Conservation (phyloP, 2,888 invertebrate genomes). For the Hirtodrosophila duncani region DNA sequence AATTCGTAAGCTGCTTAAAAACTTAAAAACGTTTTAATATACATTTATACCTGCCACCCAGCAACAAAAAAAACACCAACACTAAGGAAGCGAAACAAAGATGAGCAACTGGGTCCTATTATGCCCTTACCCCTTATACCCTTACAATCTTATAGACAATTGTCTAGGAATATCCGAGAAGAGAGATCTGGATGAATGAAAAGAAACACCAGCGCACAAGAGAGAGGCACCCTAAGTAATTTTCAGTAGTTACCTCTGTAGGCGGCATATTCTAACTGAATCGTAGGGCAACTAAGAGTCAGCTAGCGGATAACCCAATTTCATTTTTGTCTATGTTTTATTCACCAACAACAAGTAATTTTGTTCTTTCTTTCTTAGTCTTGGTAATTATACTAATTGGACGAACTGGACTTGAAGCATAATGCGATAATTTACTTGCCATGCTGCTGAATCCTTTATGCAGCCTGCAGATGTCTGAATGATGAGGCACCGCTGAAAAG, state of each 20-base stretch:
- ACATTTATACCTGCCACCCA: conserved; percentile 24
- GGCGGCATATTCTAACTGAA: no score
- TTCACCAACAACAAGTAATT: conserved; percentile 30
- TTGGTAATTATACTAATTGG: conserved; percentile 59
- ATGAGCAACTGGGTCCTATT: neutral
- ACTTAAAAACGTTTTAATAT: conserved; percentile 54
- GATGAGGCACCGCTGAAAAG: conserved; percentile 4
- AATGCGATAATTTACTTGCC: conserved; percentile 51
- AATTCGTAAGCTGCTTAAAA: conserved; percentile 47
- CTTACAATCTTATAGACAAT: no score
- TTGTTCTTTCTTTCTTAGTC: conserved; percentile 17
- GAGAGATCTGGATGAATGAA: neutral
- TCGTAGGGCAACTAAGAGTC: no score
- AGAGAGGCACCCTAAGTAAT: no score
- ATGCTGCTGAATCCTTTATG: conserved; percentile 27
- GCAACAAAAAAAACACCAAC: neutral
- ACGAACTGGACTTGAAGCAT: conserved; percentile 30
- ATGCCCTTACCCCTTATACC: no score
- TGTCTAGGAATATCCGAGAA: neutral
- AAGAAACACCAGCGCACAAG: no score
- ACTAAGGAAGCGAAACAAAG: neutral
- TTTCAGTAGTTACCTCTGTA: no score
- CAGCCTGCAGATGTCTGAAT: conserved; percentile 23
- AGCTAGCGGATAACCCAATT: no score
- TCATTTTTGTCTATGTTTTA: conserved; percentile 23